phyloP scores from a whole-genome alignment of 2,113 vertebrate genomes.

The Lynx canadensis region DNA sequence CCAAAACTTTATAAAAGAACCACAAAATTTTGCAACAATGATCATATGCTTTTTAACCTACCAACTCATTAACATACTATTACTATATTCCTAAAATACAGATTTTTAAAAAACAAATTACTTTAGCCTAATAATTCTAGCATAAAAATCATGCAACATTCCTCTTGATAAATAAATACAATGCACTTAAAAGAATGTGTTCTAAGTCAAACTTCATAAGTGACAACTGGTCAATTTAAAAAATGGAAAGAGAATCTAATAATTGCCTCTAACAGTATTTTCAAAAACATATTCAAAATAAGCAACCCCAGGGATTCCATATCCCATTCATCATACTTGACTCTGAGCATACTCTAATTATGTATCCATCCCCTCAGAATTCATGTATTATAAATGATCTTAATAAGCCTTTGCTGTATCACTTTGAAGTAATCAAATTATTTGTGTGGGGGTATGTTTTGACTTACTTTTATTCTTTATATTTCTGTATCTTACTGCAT shows the following conservation, averaged over 20 bases:
- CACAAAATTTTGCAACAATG: conserved; percentile 24
- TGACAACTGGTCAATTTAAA: background rate
- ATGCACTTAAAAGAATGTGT: background rate
- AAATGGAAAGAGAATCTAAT: background rate
- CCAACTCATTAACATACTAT: background rate
- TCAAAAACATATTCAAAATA: conserved; percentile 45
- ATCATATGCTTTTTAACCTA: background rate
- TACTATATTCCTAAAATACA: background rate
- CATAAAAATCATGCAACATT: conserved; percentile 1
- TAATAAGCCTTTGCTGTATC: background rate
- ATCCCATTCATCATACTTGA: background rate
- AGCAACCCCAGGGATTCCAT: background rate
- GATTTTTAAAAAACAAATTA: conserved; percentile 19
- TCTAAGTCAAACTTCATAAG: background rate
- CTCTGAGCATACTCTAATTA: background rate
- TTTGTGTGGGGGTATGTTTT: background rate
- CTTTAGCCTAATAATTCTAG: background rate
- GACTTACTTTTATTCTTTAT: background rate
- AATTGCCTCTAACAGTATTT: conserved; percentile 15
- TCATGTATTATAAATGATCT: background rate
- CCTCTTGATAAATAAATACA: conserved; percentile 6
- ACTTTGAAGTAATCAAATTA: conserved; percentile 41
- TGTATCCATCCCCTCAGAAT: background rate
- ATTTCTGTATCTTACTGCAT: background rate
- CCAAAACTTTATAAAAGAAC: background rate